phyloP scores from a whole-genome alignment of 2,797 vertebrate genomes.

The Iguana delicatissima region DNA sequence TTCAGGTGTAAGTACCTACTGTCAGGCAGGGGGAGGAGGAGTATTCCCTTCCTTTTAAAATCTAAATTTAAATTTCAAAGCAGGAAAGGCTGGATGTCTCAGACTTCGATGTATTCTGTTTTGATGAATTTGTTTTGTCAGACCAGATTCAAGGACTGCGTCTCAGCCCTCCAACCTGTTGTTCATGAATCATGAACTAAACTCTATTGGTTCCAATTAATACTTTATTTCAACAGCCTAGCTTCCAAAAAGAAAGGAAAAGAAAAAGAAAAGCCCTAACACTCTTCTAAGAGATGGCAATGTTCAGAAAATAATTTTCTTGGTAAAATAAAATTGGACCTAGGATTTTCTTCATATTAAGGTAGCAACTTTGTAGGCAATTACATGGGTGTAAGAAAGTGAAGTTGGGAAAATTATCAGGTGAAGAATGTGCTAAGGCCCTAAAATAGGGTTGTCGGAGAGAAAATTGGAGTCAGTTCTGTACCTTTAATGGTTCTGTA shows the following conservation, averaged over 20 bases:
- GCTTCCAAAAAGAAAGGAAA: neutral
- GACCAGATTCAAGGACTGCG: neutral
- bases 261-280: neutral
- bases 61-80: conserved; percentile 18
- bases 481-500: too few relatives aligned
- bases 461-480: too few relatives aligned
- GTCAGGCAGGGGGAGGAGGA: neutral
- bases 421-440: neutral
- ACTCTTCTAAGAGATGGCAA: neutral
- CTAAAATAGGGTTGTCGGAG: too few relatives aligned
- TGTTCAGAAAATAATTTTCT: neutral
- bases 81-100: neutral
- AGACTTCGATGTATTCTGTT: neutral
- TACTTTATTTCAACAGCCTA: neutral
- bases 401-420: neutral
- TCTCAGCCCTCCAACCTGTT: neutral
- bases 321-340: neutral
- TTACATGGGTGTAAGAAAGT: neutral
- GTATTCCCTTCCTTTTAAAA: neutral
- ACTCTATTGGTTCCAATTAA: neutral
- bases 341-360: neutral
- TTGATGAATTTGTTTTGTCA: conserved; percentile 8
- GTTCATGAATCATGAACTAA: neutral
- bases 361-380: neutral
- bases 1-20: neutral